Conservation (phyloP, 1,140 invertebrate genomes). For the Drosophila athabasca region DNA sequence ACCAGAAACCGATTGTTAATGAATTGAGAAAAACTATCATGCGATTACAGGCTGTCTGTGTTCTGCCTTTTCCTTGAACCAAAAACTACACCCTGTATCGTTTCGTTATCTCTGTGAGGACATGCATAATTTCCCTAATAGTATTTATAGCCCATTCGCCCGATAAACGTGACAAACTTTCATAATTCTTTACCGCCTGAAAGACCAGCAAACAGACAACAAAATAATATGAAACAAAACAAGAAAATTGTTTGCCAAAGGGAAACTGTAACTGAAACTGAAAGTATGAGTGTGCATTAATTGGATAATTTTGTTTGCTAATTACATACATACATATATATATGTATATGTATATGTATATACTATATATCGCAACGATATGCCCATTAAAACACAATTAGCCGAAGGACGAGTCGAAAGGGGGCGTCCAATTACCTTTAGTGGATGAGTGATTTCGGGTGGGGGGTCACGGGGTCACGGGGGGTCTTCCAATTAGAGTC, state of each 20-base stretch:
- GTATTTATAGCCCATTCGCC: conserved; percentile 37
- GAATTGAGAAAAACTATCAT: too few species aligned
- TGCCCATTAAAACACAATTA: conserved; percentile 56
- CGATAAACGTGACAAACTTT: conserved; percentile 77
- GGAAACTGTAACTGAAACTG: conserved; percentile 6
- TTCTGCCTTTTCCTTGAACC: too few species aligned
- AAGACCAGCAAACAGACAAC: conserved; percentile 19
- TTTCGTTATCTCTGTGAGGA: conserved; percentile 10
- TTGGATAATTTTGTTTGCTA: conserved; percentile 50
- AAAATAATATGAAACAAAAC: conserved; percentile 16
- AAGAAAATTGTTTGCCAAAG: conserved; percentile 19
- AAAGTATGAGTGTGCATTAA: conserved; percentile 33
- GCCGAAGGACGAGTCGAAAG: conserved; percentile 8
- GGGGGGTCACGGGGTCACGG: background rate
- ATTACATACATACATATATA: conserved; percentile 44
- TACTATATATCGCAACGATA: conserved; percentile 37
- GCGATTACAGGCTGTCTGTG: too few species aligned
- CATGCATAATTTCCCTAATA: conserved; percentile 19
- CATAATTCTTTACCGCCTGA: conserved; percentile 52
- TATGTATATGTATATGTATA: too few species aligned
- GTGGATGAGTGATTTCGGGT: background rate
- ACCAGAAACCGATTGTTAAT: too few species aligned
- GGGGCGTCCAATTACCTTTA: conserved; percentile 39
- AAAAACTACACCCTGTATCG: conserved; percentile 16
- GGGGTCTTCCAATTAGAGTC: background rate